Percentiles rank a stretch among this genome's conserved stretches.
Conservation (phyloP, 2,113 vertebrate species). For the Cervus canadensis region DNA sequence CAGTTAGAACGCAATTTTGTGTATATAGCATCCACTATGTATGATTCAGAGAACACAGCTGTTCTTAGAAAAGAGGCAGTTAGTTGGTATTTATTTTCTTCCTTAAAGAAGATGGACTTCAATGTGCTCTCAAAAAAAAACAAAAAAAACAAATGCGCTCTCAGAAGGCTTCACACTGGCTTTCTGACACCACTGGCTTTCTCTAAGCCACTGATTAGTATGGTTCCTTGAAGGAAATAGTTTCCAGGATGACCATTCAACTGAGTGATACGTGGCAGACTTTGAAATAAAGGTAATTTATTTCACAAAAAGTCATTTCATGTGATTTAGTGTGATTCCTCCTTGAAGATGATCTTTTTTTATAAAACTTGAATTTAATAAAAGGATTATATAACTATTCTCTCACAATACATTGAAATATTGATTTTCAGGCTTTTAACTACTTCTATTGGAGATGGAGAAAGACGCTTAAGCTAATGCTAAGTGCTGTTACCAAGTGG, state of each 20-base stretch:
- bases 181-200: not conserved
- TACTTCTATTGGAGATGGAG: not conserved
- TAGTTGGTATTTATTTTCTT: not conserved
- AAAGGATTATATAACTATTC: not conserved
- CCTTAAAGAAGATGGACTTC: not conserved
- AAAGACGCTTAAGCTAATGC: not conserved
- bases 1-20: not conserved
- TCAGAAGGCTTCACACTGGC: not conserved
- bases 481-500: not conserved
- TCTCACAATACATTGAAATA: not conserved
- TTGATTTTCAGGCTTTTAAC: not conserved
- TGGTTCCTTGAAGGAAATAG: not conserved
- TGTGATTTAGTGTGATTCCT: not conserved
- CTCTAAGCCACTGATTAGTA: not conserved
- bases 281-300: not conserved
- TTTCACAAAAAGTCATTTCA: not conserved
- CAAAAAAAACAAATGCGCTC: not conserved
- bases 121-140: not conserved
- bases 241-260: not conserved
- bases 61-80: not conserved
- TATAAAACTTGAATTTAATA: conserved; percentile 30
- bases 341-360: not conserved
- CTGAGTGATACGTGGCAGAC: not conserved
- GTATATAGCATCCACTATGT: not conserved
- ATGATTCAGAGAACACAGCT: not conserved